These are phyloP conservation scores for Leptoteleia sp. DNA, from an alignment of 1,140 invertebrate genomes.

Conservation along the genomic window DNA sequence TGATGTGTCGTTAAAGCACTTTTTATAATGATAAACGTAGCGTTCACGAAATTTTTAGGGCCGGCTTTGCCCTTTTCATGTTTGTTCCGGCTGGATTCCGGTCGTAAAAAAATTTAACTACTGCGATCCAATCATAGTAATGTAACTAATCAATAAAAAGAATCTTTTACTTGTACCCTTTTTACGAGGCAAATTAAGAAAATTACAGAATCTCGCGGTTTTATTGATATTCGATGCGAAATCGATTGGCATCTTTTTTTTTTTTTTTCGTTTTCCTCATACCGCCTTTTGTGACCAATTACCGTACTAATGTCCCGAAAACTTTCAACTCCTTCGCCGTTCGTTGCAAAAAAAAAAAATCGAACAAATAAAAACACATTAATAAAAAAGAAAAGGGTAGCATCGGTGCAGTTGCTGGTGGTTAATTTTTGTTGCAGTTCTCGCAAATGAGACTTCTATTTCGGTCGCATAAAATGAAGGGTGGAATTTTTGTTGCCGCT, in stretches of 20 bases:
- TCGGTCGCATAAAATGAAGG: no score
- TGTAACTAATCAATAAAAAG: constrained; percentile 46
- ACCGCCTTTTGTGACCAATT: no score
- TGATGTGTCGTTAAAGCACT: constrained; percentile 6
- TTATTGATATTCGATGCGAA: constrained; percentile 12
- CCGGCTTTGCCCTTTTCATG: constrained; percentile 5
- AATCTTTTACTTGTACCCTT: constrained; percentile 18
- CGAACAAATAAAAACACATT: no score
- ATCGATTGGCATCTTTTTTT: background rate
- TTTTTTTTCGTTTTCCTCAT: no score
- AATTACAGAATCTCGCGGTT: constrained; percentile 7
- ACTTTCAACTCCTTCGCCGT: no score
- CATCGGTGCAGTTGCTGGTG: no score
- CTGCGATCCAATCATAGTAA: constrained; percentile 29
- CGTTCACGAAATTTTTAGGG: constrained; percentile 11
- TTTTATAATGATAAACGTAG: constrained; percentile 19
- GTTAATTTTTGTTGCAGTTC: no score
- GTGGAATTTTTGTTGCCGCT: no score
- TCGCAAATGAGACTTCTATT: no score
- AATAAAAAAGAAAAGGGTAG: no score
- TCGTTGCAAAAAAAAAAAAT: no score
- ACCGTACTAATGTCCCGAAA: no score
- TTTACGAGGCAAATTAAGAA: constrained; percentile 47
- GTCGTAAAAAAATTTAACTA: constrained; percentile 41
- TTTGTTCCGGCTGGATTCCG: constrained; percentile 28